A percentile compares a stretch with the other conserved stretches of the same genome.
These are phyloP conservation scores for Heliconius cydno DNA, from an alignment of 2,888 invertebrate genomes.

Conservation along the genomic window DNA sequence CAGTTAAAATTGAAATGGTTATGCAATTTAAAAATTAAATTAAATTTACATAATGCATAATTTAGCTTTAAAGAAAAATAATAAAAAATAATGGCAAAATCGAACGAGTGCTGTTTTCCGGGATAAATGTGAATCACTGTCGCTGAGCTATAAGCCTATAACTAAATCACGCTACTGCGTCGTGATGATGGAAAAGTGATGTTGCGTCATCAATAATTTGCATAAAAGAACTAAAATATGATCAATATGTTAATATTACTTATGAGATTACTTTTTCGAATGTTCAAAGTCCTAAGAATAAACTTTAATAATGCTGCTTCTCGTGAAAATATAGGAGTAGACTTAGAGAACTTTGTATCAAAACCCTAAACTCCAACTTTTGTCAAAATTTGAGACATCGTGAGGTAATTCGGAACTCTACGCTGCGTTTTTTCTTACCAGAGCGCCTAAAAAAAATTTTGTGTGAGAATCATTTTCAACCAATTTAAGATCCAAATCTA, in stretches of 20 bases:
- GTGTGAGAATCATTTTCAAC: background rate
- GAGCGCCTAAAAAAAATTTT: background rate
- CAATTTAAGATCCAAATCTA: background rate
- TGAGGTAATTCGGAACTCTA: background rate
- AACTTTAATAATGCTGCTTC: too few relatives aligned
- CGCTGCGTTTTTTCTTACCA: background rate
- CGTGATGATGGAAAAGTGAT: background rate
- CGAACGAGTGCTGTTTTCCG: background rate
- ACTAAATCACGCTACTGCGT: background rate
- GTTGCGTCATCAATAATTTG: conserved; percentile 10
- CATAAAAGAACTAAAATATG: background rate
- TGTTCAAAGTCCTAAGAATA: too few relatives aligned
- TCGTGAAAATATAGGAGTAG: background rate
- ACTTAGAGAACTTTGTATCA: background rate
- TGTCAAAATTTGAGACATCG: background rate
- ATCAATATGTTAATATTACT: too few relatives aligned
- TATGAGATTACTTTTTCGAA: background rate
- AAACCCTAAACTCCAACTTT: background rate
- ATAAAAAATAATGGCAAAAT: background rate
- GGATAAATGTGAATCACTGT: background rate
- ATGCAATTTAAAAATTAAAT: background rate
- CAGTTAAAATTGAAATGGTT: background rate
- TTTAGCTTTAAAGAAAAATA: too few relatives aligned
- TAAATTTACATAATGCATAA: too few relatives aligned
- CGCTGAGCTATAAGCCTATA: background rate